A percentile compares a stretch with the other conserved stretches of the same genome.
Evolutionary conservation across 2,113 vertebrate genomes (phyloP).

Genomic region (Taurulus bubalis): DNA sequence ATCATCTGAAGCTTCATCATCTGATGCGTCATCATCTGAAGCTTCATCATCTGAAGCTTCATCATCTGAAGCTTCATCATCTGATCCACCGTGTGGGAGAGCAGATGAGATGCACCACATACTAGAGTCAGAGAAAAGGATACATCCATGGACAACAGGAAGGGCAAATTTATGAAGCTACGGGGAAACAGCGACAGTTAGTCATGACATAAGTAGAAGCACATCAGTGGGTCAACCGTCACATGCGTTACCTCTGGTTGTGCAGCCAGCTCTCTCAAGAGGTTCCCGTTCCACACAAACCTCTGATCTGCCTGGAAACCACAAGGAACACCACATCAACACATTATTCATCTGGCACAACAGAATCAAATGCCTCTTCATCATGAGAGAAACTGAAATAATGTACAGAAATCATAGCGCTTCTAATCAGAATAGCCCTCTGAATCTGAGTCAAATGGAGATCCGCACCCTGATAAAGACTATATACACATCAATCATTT

Average conservation of each 20-base stretch:
- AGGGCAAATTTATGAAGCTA: slow-evolving; percentile 84
- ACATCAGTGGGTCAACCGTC: rapidly evolving
- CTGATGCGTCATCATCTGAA: too few relatives aligned
- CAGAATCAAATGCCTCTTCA: neutral
- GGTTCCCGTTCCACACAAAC: slow-evolving; percentile 85
- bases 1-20: too few relatives aligned
- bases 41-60: too few relatives aligned
- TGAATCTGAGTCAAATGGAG: too few relatives aligned
- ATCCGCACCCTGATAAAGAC: too few relatives aligned
- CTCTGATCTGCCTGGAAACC: slow-evolving; percentile 83
- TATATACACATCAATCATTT: too few relatives aligned
- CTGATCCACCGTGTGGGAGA: neutral
- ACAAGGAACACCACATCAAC: neutral
- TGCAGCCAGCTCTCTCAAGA: slow-evolving; percentile 79
- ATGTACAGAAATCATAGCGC: too few relatives aligned
- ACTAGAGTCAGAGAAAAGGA: slow-evolving; percentile 67
- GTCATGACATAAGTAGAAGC: neutral
- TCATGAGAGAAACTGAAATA: neutral
- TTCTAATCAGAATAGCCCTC: too few relatives aligned
- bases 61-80: too few relatives aligned
- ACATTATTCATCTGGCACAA: neutral
- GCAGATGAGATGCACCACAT: neutral
- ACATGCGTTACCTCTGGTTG: slow-evolving; percentile 80
- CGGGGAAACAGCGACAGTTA: slow-evolving; percentile 9
- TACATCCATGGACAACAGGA: slow-evolving; percentile 85